Base-by-base conservation (phyloP, 2,888 invertebrate species). In the Oconnorella tubifera region DNA sequence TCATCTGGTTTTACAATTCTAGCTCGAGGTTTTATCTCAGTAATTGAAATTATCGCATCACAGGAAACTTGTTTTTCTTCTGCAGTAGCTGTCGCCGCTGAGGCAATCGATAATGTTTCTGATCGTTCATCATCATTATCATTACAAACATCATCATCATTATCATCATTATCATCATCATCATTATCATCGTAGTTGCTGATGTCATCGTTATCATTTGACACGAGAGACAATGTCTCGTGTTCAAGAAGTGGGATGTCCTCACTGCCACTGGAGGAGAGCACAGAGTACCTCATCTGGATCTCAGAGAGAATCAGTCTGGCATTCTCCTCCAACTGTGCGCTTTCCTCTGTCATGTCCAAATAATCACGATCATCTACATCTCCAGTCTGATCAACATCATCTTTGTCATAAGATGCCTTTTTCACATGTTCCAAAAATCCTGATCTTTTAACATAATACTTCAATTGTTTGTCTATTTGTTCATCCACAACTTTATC, bases 141-240 rank as follows among this genome's bases (percentile, higher is more conserved):
- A 19, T 10, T 10, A 19, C 10, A 19, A 10, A 40, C 19, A 19
- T 40, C 40, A 4, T 28, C 33, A 23, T n/a, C 23, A 25, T 63
- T 31, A 25, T 19, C n/a, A 56, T 27, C 33, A 1, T 31, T 19
- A n/a, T 58, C 27, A 27, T 49, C 28, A 40, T 62, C 62, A 19
- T 62, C 66, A n/a, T 51, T 40, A 19, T 27, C 62, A 6, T 67
- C 68, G n/a, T n/a, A n/a, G n/a, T n/a, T n/a, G n/a, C n/a, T n/a
- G n/a, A n/a, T n/a, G n/a, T n/a, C n/a, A n/a, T n/a, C n/a, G n/a
- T n/a, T n/a, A 49, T 53, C 63, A 28, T 64, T 62, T 0, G 66
- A 67, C 23, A 68, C 64, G 10, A 68, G 56, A n/a, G 68, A 68
- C 19, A 68, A 60, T 2, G 66, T 66, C 53, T 68, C 68, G 33